These are phyloP conservation scores for Ethmia dodecea DNA, from an alignment of 2,888 invertebrate genomes.

Conservation along the genomic window DNA sequence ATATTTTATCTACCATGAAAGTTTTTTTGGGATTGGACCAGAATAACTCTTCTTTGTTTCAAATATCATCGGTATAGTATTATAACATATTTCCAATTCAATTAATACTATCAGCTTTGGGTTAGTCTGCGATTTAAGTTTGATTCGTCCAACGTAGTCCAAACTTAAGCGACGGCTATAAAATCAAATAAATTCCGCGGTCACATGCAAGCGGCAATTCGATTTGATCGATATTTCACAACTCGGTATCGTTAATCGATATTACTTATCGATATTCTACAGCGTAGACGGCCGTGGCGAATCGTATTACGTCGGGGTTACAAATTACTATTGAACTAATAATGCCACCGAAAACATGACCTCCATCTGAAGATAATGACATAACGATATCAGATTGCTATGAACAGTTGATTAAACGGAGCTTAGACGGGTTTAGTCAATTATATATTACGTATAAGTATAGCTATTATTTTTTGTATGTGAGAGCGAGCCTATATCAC, in stretches of 20 bases:
- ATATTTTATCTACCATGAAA: too few relatives aligned
- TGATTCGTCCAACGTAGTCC: too few relatives aligned
- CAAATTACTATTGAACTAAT: neutral
- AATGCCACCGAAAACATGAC: neutral
- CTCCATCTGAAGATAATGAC: neutral
- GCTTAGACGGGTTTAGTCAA: neutral
- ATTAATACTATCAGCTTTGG: neutral
- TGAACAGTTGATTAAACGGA: neutral
- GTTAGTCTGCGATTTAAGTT: too few relatives aligned
- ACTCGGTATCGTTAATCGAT: slow-evolving; percentile 1
- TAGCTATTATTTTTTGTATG: too few relatives aligned
- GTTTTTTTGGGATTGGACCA: too few relatives aligned
- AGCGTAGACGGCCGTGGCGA: neutral
- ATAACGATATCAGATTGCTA: neutral
- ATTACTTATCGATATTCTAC: slow-evolving; percentile 1
- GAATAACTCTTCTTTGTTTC: too few relatives aligned
- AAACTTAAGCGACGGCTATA: neutral
- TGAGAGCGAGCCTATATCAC: too few relatives aligned
- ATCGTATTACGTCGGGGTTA: neutral
- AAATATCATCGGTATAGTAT: neutral
- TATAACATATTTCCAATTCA: neutral
- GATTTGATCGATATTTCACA: slow-evolving; percentile 2
- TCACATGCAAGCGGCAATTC: neutral
- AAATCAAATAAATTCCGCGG: neutral
- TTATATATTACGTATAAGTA: too few relatives aligned